Conservation (phyloP, 2,797 vertebrate genomes). For the Ctenosaura bakeri region DNA sequence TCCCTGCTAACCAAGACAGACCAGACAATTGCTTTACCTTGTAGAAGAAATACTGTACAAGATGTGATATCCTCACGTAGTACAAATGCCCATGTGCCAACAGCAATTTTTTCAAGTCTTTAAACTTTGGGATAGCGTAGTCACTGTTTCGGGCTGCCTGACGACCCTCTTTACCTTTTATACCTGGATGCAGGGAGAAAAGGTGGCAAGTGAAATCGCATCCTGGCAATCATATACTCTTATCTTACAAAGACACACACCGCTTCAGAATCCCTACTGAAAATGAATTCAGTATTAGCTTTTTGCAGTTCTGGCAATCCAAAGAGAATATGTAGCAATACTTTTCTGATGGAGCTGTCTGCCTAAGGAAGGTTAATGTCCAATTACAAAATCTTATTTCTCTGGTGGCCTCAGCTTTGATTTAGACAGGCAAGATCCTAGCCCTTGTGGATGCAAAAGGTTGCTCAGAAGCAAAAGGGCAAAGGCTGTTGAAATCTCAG, state of each 20-base stretch:
- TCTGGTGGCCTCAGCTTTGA: background rate
- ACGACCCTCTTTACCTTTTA: constrained; percentile 97
- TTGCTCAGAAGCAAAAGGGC: too few species aligned
- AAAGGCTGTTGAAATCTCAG: too few species aligned
- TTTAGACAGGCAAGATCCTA: too few species aligned
- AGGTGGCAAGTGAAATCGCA: background rate
- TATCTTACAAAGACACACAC: background rate
- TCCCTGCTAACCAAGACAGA: rapidly evolving
- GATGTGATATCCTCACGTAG: constrained; percentile 97
- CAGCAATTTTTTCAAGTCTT: constrained; percentile 94
- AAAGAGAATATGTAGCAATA: background rate
- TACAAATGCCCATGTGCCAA: constrained; percentile 97
- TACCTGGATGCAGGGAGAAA: constrained; percentile 79
- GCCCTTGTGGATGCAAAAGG: too few species aligned
- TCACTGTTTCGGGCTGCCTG: constrained; percentile 98
- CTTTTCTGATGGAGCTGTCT: too few species aligned
- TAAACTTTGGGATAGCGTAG: constrained; percentile 97
- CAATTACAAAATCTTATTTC: background rate
- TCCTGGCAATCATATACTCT: background rate
- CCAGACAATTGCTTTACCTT: constrained; percentile 84
- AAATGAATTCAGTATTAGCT: background rate
- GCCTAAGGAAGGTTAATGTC: background rate
- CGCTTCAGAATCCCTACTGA: background rate
- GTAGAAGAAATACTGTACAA: constrained; percentile 99
- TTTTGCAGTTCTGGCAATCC: background rate